Conservation (phyloP, 2,888 invertebrate genomes). For the Leptinotarsa tumamoca region DNA sequence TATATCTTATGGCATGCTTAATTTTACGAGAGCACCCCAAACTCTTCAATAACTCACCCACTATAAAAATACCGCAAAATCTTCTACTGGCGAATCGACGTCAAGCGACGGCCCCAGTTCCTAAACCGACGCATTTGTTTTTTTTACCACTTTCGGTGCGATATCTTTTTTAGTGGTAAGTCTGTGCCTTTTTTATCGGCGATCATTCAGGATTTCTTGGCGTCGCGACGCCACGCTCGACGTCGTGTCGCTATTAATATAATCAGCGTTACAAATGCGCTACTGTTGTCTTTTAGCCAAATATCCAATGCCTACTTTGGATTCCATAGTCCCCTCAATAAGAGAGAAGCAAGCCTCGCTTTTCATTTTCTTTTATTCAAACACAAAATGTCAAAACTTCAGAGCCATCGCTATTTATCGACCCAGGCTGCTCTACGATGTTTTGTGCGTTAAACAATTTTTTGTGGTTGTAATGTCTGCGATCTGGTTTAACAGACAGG, state of each 20-base stretch:
- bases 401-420: too few species aligned
- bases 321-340: neutral
- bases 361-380: too few species aligned
- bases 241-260: slow-evolving; percentile 16
- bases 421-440: too few species aligned
- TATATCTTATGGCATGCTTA: neutral
- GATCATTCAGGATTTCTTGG: slow-evolving; percentile 12
- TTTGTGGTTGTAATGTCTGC: too few species aligned
- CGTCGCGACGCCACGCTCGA: slow-evolving; percentile 7
- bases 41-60: slow-evolving; percentile 6
- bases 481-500: too few species aligned
- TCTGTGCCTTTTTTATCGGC: slow-evolving; percentile 15
- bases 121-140: slow-evolving; percentile 14
- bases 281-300: slow-evolving; percentile 4
- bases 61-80: slow-evolving; percentile 11
- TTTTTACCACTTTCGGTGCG: slow-evolving; percentile 5
- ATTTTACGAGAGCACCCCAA: slow-evolving; percentile 1
- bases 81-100: slow-evolving; percentile 13
- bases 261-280: slow-evolving; percentile 6
- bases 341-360: too few species aligned
- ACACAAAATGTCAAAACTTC: too few species aligned
- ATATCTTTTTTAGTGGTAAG: slow-evolving; percentile 15
- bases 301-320: slow-evolving; percentile 5
- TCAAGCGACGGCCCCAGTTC: neutral
- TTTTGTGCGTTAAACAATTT: too few species aligned